These are phyloP conservation scores for Bombycilla garrulus DNA, from an alignment of 2,113 vertebrate species.

Conservation along the genomic window DNA sequence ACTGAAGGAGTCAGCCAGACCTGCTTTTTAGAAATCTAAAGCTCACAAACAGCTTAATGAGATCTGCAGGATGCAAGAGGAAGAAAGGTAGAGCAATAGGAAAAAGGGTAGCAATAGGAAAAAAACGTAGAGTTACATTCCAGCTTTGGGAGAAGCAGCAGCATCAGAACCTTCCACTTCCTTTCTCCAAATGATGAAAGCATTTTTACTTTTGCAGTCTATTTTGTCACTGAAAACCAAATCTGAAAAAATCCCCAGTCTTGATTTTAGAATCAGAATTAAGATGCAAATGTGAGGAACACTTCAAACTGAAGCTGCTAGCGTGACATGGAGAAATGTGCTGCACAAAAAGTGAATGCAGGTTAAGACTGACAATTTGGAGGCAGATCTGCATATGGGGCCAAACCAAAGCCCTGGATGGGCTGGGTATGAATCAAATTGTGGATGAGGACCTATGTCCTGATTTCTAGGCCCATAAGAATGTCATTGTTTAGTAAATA, in stretches of 20 bases:
- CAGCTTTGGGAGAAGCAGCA: not conserved
- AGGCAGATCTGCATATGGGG: not conserved
- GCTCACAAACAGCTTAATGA: not conserved
- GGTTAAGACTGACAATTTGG: not conserved
- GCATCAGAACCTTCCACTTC: not conserved
- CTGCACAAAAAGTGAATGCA: not conserved
- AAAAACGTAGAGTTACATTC: not conserved
- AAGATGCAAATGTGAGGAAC: not conserved
- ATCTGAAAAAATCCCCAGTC: not conserved
- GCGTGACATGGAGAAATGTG: not conserved
- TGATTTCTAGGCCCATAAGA: not conserved
- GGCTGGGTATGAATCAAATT: not conserved
- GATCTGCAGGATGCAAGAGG: not conserved
- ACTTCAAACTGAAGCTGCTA: not conserved
- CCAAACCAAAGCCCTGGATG: not conserved
- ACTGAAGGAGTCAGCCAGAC: not conserved
- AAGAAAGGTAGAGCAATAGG: not conserved
- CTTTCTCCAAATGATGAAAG: not conserved
- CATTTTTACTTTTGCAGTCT: not conserved
- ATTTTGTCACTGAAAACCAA: not conserved
- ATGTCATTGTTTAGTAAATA: not conserved
- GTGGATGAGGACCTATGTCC: not conserved
- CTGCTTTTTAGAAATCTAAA: not conserved
- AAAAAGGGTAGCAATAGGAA: not conserved
- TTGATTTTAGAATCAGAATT: not conserved